Evolutionary conservation across 2,797 vertebrate genomes (phyloP).

Genomic region (Tragelaphus oryx): DNA sequence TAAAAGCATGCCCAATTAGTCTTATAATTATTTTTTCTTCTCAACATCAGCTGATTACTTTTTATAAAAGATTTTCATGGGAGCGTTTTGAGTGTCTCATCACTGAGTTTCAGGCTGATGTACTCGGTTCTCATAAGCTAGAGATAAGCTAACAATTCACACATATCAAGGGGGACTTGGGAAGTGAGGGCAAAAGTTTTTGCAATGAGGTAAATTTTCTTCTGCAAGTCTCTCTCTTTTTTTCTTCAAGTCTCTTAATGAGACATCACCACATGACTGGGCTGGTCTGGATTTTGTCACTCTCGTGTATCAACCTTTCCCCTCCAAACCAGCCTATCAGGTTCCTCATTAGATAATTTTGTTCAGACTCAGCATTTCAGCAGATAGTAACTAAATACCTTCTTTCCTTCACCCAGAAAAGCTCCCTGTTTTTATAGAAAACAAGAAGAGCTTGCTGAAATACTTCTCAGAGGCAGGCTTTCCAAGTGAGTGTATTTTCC

Average conservation of each 20-base stretch:
- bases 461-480: slow-evolving; percentile 43
- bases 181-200: slow-evolving; percentile 44
- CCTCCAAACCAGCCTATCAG: slow-evolving; percentile 48
- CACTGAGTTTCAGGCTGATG: background rate
- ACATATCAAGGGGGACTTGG: slow-evolving; percentile 23
- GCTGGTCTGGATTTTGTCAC: slow-evolving; percentile 65
- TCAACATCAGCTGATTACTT: background rate
- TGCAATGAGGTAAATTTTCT: slow-evolving; percentile 61
- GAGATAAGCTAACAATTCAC: background rate
- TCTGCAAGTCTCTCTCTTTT: slow-evolving; percentile 40
- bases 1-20: slow-evolving; percentile 8
- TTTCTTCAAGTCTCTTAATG: slow-evolving; percentile 45
- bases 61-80: background rate
- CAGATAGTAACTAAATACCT: slow-evolving; percentile 59
- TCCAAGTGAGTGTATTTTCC: slow-evolving; percentile 39
- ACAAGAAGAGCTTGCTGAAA: slow-evolving; percentile 45
- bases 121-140: background rate
- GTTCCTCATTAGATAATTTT: slow-evolving; percentile 65
- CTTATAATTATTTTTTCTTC: slow-evolving; percentile 4
- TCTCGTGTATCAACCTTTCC: slow-evolving; percentile 29
- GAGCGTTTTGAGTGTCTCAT: background rate
- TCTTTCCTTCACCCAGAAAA: slow-evolving; percentile 56
- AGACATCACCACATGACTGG: slow-evolving; percentile 50
- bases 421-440: slow-evolving; percentile 62
- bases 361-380: slow-evolving; percentile 57